Evolutionary conservation across 2,113 vertebrate genomes (phyloP), one percentile per base, ranked within the genome.

Genomic region (Periophthalmus modestus): DNA sequence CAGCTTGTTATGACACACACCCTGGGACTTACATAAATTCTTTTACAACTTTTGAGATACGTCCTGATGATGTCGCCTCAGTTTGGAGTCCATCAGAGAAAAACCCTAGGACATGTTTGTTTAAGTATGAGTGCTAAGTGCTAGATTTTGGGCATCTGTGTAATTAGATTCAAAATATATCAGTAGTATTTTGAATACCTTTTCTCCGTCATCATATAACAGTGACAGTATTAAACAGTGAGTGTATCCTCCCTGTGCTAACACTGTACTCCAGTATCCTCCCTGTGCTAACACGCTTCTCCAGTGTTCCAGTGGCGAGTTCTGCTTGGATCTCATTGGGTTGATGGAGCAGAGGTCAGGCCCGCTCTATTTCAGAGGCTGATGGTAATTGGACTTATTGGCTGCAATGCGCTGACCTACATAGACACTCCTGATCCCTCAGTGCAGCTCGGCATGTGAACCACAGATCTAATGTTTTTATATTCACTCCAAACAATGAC

Each of bases 381-480:
- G 75, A 85, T 81, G 76, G 81, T 92, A 91, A 92, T 92, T 92
- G 89, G 82, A 88, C 82, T 91, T 91, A 92, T 93, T 93, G 89
- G 87, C 84, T 90, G 88, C 82, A 86, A 90, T 79, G 83, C 66
- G 69, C 80, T 92, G 89, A 90, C 89, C 90, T 90, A 93, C 84
- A 90, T 90, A 91, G 82, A 81, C 84, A 66, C 79, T 50, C 75
- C 73, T 71, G 33, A 89, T 83, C 74, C 71, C 75, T 61, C 78
- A 61, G 68, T 81, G 74, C 77, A 43, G 62, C 62, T 12, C n/a
- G 19, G 15, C 34, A n/a, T 13, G 62, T 19, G 18, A n/a, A 39
- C 62, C 34, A 7, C 33, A 43, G 43, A 65, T 39, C 62, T 39
- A 65, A 65, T 43, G 62, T 65, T 65, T 63, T 16, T 21, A 39